Evolutionary conservation across 2,888 invertebrate genomes (phyloP), one percentile per base, ranked within the genome.

Genomic region (Phrixothrix hirtus): DNA sequence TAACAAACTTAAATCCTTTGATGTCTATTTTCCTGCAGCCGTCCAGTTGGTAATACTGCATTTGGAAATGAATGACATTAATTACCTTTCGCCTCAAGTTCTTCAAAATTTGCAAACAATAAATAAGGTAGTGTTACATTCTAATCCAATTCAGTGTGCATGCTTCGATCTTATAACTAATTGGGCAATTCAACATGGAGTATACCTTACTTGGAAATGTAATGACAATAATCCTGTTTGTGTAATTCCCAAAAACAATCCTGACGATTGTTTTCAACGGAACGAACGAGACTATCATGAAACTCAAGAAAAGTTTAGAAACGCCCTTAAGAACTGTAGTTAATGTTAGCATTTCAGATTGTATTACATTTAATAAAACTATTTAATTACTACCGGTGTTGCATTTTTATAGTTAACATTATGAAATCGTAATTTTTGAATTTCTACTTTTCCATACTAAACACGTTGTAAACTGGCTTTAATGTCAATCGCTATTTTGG

Each of bases 111-210:
- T 38, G 14, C 10, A 7, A 4, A 10, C 13, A 4, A 4, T 27
- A 13, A 38, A 14, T 7, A 38, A 14, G 10, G 9, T 38, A 9
- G 10, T 12, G 6, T 14, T 38, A 12, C 13, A 38, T 13, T 25
- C 38, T 6, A 38, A 38, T 21, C 38, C 38, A 1, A 9, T 38
- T 7, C 38, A 38, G 26, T 38, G 38, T n/a, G 3, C 12, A 7
- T 38, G 38, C 13, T 26, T 13, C 5, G 27, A 38, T 6, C 6
- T 12, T 10, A 25, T 38, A 27, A 14, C 12, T 6, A 21, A 27
- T 9, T 38, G 26, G 38, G 11, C 25, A 12, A 7, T 3, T 7
- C 21, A 14, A 14, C 10, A 38, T 27, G 6, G 14, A 2, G 12
- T 38, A 26, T 11, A 17, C 1, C 9, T 38, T 11, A 7, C 2